Base-by-base conservation (phyloP, 1,140 invertebrate species). In the Eupristina koningsbergeri region DNA sequence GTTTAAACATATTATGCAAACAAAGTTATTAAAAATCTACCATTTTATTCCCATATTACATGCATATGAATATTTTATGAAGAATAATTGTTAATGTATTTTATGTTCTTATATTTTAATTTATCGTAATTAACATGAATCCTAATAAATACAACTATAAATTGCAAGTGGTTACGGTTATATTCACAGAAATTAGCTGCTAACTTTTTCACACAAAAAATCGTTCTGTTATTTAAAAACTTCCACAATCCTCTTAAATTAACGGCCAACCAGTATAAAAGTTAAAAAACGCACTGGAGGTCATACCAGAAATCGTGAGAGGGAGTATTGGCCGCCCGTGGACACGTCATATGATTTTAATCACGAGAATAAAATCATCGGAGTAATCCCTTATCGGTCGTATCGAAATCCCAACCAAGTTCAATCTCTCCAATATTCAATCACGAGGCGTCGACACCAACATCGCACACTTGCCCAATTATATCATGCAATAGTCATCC, bases 351-450 rank as follows among this genome's bases (percentile, higher is more conserved):
- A 58, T 3, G 53, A 7, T 58, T 19, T 58, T 58, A 58, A 67
- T 34, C 63, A 34, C 34, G 29, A 34, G 31, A 8, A 31, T 67
- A 67, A 67, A 67, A 67, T 67, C 63, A 36, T 34, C 63, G 29
- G 29, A 36, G 63, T 67, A 67, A 67, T 67, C 63, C 63, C 63
- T 67, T 67, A 67, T 67, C 63, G 63, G 63, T 67, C 63, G 63
- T 31, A 31, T 15, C 29, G 29, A 67, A 67, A 67, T 67, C 63
- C 63, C 63, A 34, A 36, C 63, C 11, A 11, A 17, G 29, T 3
- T n/a, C n/a, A n/a, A n/a, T n/a, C n/a, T 29, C 47, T 36, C 47
- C 47, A 34, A 58, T 31, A 36, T 76, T 76, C 74, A 58, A 76
- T 76, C 74, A 36, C 31, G 5, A 7, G 17, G 13, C 6, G n/a